Conservation (phyloP, 2,113 vertebrate genomes). For the Rattus norvegicus region GRCr8 NC_086028.1:89185001-89185500, state of each 20-base stretch:
- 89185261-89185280: background rate
- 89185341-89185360: background rate
- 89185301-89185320: background rate
- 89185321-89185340: background rate
- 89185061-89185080: background rate
- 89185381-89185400: background rate
- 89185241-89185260: background rate
- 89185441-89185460: background rate
- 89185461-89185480: background rate
- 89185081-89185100: background rate
- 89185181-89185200: background rate
- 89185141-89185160: background rate
- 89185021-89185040: too few species aligned
- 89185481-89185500: conserved; percentile 21
- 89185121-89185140: background rate
- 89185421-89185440: background rate
- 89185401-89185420: background rate
- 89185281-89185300: background rate
- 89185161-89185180: background rate
- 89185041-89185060: too few species aligned
- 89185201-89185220: background rate
- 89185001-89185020: too few species aligned
- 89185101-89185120: background rate
- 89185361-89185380: background rate
- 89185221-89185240: background rate